Evolutionary conservation across 2,888 invertebrate genomes (phyloP).

Genomic region (Caenorhabditis becei): DNA sequence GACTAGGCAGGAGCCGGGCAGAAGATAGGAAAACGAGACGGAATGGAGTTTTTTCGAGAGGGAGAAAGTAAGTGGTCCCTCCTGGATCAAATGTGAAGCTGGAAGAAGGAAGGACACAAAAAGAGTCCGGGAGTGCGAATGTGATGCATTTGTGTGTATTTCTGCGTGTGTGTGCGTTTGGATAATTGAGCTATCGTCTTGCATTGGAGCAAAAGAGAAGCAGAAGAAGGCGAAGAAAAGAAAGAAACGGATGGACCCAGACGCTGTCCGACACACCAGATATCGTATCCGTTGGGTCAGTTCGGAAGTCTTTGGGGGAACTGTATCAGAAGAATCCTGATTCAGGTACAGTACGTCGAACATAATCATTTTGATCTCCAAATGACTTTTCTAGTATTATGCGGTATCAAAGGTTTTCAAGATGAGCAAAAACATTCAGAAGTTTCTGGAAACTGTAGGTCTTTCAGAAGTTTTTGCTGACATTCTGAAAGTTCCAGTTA

Average conservation of each 20-base stretch:
- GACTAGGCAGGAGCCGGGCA: too few species aligned
- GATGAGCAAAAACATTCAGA: too few species aligned
- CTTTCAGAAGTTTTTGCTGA: too few species aligned
- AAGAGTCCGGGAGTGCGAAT: slow-evolving; percentile 45
- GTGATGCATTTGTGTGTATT: slow-evolving; percentile 45
- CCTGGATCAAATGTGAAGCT: slow-evolving; percentile 9
- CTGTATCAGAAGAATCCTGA: slow-evolving; percentile 3
- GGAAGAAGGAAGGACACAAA: slow-evolving; percentile 30
- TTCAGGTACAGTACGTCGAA: slow-evolving; percentile 26
- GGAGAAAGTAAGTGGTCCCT: not conserved
- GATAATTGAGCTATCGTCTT: slow-evolving; percentile 62
- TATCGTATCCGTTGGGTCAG: not conserved
- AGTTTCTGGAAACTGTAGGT: too few species aligned
- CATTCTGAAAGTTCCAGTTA: too few species aligned
- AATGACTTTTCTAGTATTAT: too few species aligned
- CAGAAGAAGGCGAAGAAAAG: slow-evolving; percentile 16
- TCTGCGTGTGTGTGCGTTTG: slow-evolving; percentile 50
- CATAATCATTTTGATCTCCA: not conserved
- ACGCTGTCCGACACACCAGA: not conserved
- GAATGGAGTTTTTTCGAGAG: not conserved
- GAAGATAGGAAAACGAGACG: not conserved
- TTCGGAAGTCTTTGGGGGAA: not conserved
- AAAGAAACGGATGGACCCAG: slow-evolving; percentile 13
- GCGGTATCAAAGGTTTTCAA: too few species aligned
- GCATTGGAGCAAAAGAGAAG: slow-evolving; percentile 45